Evolutionary conservation across 2,113 vertebrate species (phyloP).

Genomic region (Myiozetetes cayanensis): DNA sequence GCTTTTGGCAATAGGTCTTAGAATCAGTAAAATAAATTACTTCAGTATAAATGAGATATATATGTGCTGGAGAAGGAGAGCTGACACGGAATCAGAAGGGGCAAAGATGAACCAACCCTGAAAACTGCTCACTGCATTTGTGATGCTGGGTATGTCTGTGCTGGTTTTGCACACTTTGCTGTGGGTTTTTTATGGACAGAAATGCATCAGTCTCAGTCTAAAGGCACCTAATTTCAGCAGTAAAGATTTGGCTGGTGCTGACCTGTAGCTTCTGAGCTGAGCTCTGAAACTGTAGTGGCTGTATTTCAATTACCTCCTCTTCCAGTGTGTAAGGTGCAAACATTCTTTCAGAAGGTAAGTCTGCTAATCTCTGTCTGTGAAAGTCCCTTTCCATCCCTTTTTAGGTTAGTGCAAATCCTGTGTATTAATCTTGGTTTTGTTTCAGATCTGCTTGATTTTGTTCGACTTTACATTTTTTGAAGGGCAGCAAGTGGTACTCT

Average conservation of each 20-base stretch:
- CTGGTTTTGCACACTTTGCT: neutral
- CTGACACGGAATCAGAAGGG: neutral
- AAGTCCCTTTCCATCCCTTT: neutral
- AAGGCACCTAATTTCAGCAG: accelerated
- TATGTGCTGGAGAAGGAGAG: neutral
- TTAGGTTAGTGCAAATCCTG: neutral
- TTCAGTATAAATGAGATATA: neutral
- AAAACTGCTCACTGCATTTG: neutral
- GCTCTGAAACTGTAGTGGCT: neutral
- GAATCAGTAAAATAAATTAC: neutral
- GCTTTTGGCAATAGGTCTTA: neutral
- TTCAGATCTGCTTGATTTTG: neutral
- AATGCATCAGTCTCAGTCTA: neutral
- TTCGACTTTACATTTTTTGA: neutral
- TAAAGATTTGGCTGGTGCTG: neutral
- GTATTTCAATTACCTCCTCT: neutral
- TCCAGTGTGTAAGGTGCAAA: neutral
- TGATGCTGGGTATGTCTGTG: neutral
- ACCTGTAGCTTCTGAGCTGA: neutral
- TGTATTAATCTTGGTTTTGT: neutral
- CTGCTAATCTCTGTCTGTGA: neutral
- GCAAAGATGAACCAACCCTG: neutral
- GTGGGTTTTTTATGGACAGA: neutral
- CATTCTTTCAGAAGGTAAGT: neutral
- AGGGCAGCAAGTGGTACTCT: neutral